phyloP scores from a whole-genome alignment of 2,888 invertebrate genomes.

The Watsonalla binaria region DNA sequence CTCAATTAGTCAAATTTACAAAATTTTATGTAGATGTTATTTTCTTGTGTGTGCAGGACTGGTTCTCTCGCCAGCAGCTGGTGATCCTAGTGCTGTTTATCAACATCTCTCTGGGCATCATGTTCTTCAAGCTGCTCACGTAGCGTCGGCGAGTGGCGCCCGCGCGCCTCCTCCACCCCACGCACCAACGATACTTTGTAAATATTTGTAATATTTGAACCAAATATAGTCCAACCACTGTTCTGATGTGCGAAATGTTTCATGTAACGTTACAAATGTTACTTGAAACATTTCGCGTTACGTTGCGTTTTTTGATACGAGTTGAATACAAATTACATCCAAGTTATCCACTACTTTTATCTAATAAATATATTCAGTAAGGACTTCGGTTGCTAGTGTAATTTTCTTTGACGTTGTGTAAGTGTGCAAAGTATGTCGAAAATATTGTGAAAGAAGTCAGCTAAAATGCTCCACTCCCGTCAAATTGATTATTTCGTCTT shows the following conservation, averaged over 20 bases:
- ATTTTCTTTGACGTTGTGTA: constrained; percentile 63
- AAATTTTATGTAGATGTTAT: constrained; percentile 2
- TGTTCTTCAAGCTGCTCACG: constrained; percentile 97
- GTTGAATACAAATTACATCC: constrained; percentile 30
- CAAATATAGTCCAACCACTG: constrained; percentile 48
- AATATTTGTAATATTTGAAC: constrained; percentile 54
- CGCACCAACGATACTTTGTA: constrained; percentile 48
- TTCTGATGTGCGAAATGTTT: constrained; percentile 45
- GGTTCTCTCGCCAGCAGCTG: constrained; percentile 97
- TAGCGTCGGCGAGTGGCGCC: constrained; percentile 84
- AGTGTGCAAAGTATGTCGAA: constrained; percentile 58
- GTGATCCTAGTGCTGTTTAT: constrained; percentile 95
- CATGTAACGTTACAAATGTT: constrained; percentile 42
- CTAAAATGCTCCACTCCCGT: constrained; percentile 44
- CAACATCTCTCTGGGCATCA: constrained; percentile 95
- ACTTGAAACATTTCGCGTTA: constrained; percentile 24
- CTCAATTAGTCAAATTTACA: neutral
- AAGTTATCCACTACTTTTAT: constrained; percentile 35
- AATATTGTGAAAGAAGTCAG: constrained; percentile 34
- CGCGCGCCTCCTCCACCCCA: constrained; percentile 42
- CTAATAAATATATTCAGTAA: constrained; percentile 35
- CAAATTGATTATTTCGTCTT: constrained; percentile 45
- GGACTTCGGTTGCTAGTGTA: constrained; percentile 70
- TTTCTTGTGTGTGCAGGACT: constrained; percentile 83
- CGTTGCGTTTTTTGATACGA: constrained; percentile 26